Base-by-base conservation (phyloP, 2,888 invertebrate species). In the Gymnoscelis rufifasciata region DNA sequence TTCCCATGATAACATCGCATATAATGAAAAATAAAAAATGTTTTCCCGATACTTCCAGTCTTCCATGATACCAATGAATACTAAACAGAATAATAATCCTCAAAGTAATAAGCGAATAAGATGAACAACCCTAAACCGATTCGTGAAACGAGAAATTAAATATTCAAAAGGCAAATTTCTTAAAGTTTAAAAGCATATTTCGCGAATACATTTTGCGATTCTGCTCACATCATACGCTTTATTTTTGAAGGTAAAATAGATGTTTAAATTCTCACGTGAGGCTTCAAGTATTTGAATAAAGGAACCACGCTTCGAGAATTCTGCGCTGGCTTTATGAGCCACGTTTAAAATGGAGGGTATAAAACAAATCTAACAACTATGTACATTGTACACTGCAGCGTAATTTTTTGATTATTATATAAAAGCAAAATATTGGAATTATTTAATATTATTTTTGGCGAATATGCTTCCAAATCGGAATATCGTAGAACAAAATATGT, bases 251-350 rank as follows among this genome's bases (percentile, higher is more conserved):
- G 37, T 48, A 43, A 42, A 47, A 38, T 38, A 29, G 33, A 43
- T 40, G 27, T 44, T 31, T 12, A 44, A 40, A 48, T 23, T 40
- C 13, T 26, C 29, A 39, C 29, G 38, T 31, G 24, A 38, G 37
- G 37, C 43, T 48, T 48, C 52, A 46, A 54, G 54, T 54, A 52
- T 51, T 54, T 47, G 39, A 50, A 46, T 47, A 52, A 40, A 30
- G 42, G 38, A 26, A 41, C 47, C 50, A 26, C 49, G 33, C 27
- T 13, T 7, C 23, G 28, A 44, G 46, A 50, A 50, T 52, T 42
- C 35, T 10, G 15, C 6, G 45, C 53, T 47, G 40, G 46, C 47
- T 52, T 46, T 50, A 45, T 51, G 36, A 26, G 24, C 28, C 38
- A 13, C 39, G n/a, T 30, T 10, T 8, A n/a, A 14, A 31, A 31